phyloP scores from a whole-genome alignment of 2,888 invertebrate genomes.

The Cephus runcator region DNA sequence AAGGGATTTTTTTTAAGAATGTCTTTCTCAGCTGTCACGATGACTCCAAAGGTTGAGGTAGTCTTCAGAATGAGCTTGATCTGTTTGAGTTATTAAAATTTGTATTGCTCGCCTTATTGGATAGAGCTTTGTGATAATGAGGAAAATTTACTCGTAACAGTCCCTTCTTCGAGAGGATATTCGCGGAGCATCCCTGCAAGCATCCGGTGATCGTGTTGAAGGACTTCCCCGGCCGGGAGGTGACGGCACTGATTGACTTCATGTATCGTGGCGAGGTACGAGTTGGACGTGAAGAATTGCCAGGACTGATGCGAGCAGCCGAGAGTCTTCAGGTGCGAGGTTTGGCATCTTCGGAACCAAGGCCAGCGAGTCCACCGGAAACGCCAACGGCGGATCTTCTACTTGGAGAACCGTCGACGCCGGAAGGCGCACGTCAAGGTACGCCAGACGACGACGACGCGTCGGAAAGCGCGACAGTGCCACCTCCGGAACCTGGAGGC shows the following conservation, averaged over 20 bases:
- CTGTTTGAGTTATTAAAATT: too few relatives aligned
- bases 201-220: conserved; percentile 93
- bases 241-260: conserved; percentile 90
- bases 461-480: conserved; percentile 60
- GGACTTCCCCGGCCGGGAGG: conserved; percentile 89
- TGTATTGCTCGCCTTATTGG: too few relatives aligned
- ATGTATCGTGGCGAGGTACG: conserved; percentile 95
- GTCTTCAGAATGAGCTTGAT: too few relatives aligned
- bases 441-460: conserved; percentile 52
- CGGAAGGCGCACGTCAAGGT: conserved; percentile 60
- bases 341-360: conserved; percentile 71
- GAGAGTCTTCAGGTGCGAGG: conserved; percentile 88
- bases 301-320: conserved; percentile 86
- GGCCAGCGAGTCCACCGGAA: conserved; percentile 66
- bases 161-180: conserved; percentile 89
- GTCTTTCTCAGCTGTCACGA: too few relatives aligned
- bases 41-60: too few relatives aligned
- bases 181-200: conserved; percentile 91
- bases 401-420: conserved; percentile 69
- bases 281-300: conserved; percentile 85
- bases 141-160: conserved; percentile 68
- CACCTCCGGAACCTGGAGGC: conserved; percentile 66
- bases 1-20: too few relatives aligned
- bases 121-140: background rate
- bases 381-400: conserved; percentile 61